Evolutionary conservation across 2,797 vertebrate species (phyloP).

Genomic region (Sebastes reedi): DNA sequence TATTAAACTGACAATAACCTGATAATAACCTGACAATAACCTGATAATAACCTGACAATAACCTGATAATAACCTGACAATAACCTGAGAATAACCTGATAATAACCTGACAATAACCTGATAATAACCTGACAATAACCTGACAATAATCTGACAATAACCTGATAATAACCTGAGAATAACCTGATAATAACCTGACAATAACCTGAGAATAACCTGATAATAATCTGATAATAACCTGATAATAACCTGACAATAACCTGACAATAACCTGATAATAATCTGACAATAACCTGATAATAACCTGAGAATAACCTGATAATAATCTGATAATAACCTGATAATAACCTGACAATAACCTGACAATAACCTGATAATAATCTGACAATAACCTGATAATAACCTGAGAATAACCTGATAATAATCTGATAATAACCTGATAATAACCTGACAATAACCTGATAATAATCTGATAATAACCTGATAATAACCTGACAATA

Average conservation of each 20-base stretch:
- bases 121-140: rapidly evolving
- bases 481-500: too few relatives aligned
- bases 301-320: rapidly evolving
- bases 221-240: rapidly evolving
- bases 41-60: too few relatives aligned
- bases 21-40: rapidly evolving
- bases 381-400: rapidly evolving
- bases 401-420: rapidly evolving
- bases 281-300: rapidly evolving
- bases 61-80: rapidly evolving
- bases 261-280: rapidly evolving
- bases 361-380: rapidly evolving
- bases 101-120: too few relatives aligned
- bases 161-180: rapidly evolving
- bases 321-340: too few relatives aligned
- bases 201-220: rapidly evolving
- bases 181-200: rapidly evolving
- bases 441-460: too few relatives aligned
- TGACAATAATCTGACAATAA: rapidly evolving
- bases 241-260: rapidly evolving
- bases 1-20: too few relatives aligned
- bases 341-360: too few relatives aligned
- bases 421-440: too few relatives aligned
- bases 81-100: too few relatives aligned
- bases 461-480: too few relatives aligned